These are phyloP conservation scores for Trypoxylus dichotomus DNA, from an alignment of 1,140 invertebrate genomes.

Conservation along the genomic window DNA sequence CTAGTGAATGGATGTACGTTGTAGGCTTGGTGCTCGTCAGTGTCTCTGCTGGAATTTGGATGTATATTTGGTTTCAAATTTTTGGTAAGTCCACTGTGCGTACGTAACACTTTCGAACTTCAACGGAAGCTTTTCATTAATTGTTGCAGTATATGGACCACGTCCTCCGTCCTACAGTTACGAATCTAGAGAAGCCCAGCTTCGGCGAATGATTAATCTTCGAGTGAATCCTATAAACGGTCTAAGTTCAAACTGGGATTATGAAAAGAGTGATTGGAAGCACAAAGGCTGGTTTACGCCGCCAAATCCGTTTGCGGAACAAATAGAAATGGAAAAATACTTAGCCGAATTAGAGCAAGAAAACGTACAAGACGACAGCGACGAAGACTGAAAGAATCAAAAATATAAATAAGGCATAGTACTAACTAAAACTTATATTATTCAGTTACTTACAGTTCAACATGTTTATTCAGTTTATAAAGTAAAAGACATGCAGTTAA, in stretches of 20 bases:
- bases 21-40: conserved; percentile 33
- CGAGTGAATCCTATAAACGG: conserved; percentile 78
- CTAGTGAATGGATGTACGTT: conserved; percentile 36
- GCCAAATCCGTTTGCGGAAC: background rate
- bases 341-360: background rate
- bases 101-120: background rate
- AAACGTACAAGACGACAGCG: background rate
- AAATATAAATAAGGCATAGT: no score
- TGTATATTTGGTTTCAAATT: conserved; percentile 31
- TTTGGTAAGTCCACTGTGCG: background rate
- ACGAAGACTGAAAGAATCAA: no score
- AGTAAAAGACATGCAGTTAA: no score
- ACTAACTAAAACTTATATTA: no score
- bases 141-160: conserved; percentile 26
- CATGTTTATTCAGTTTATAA: no score
- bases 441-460: no score
- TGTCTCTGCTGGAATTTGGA: conserved; percentile 36
- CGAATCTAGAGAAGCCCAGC: conserved; percentile 70
- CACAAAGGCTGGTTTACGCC: conserved; percentile 28
- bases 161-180: conserved; percentile 69
- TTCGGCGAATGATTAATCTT: conserved; percentile 76
- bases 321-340: no score
- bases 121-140: background rate
- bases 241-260: conserved; percentile 64
- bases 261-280: conserved; percentile 67